These are phyloP conservation scores for Brachyistius frenatus DNA, from an alignment of 2,113 vertebrate species.

Conservation along the genomic window DNA sequence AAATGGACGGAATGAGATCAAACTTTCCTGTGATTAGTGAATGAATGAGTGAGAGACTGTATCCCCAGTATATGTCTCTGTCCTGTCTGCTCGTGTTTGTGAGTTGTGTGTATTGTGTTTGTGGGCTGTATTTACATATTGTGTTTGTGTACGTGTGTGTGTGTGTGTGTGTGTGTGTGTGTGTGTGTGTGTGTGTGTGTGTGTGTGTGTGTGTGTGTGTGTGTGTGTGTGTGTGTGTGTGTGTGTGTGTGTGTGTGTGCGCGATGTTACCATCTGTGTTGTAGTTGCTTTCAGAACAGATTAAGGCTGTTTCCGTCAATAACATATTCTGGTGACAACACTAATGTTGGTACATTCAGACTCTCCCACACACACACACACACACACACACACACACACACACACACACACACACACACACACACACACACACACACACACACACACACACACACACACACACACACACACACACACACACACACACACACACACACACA, in stretches of 20 bases:
- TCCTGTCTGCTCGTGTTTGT: not conserved
- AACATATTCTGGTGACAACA: slow-evolving; percentile 41
- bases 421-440: no score
- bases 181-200: no score
- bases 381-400: not conserved
- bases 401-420: slow-evolving; percentile 1
- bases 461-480: not conserved
- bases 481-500: not conserved
- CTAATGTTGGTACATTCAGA: slow-evolving; percentile 22
- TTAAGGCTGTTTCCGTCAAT: slow-evolving; percentile 29
- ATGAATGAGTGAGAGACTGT: not conserved
- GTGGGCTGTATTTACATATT: slow-evolving; percentile 3
- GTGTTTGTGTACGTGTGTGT: not conserved
- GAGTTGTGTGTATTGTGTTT: slow-evolving; percentile 8
- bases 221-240: not conserved
- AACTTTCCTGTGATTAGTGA: not conserved
- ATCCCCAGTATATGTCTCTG: slow-evolving; percentile 3
- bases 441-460: slow-evolving; percentile 9
- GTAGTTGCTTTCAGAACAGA: slow-evolving; percentile 44
- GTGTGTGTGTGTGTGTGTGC: no score
- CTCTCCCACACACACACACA: not conserved
- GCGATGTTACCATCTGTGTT: slow-evolving; percentile 58
- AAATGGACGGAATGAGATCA: not conserved
- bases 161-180: no score
- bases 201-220: slow-evolving; percentile 3